Base-by-base conservation (phyloP, 2,797 vertebrate genomes). In the Melanotaenia maccullochi region DNA sequence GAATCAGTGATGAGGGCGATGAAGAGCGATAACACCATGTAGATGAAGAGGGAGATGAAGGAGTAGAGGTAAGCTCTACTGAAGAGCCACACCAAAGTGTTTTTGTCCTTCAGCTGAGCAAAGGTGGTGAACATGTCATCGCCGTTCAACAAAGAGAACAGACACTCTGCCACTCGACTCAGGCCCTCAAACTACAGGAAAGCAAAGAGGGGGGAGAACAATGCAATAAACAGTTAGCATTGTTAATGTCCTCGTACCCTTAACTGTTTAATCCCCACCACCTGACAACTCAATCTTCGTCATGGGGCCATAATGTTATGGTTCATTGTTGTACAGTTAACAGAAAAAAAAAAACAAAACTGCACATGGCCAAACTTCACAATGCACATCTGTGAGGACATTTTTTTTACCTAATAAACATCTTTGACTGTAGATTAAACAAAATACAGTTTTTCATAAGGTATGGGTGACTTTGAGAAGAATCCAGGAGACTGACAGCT, bases 101-200 rank as follows among this genome's bases (percentile, higher is more conserved):
- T 98, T 82, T 95, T 98, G 92, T 96, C 93, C 85, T 97, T 96
- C 80, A 99, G 96, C 84, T 99, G 93, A 12, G 97, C 96, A 68
- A 99, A 99, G 0, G 97, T 99, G 30, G 96, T 94, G 80, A 97
- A 99, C 97, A 99, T 99, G 86, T 99, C 97, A 11, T 99, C 97
- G 0, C 97, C 97, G 0, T 99, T 99, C 90, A 99, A 84, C 81
- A 99, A 92, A 54, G 97, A 99, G 90, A 99, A 99, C n/a, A 99
- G 91, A 63, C 97, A 99, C 86, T 99, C 98, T 0, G 97, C 95
- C 16, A 99, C 97, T 0, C 95, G 96, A 83, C 96, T 97, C 90
- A 99, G 92, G 80, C 95, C 94, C 87, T 97, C 97, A 87, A 99
- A 99, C 97, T 81, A 9, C 1, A 76, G 44, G 60, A 9, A 51